Percentiles rank a stretch among this genome's conserved stretches.
phyloP scores from a whole-genome alignment of 2,888 invertebrate species.

The Frankliniella intonsa region DNA sequence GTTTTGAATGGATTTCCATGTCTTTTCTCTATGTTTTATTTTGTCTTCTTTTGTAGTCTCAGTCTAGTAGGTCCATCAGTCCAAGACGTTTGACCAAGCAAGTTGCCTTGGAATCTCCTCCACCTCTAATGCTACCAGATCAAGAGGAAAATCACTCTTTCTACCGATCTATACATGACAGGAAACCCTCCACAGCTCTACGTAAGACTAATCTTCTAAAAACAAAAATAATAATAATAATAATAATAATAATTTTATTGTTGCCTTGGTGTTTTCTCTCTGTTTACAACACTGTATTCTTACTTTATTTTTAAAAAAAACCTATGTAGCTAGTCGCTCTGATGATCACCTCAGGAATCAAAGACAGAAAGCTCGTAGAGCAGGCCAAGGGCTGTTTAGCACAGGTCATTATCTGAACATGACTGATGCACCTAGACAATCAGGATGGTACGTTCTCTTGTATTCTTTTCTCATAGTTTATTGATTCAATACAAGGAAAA shows the following conservation, averaged over 20 bases:
- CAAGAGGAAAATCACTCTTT: constrained; percentile 37
- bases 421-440: constrained; percentile 44
- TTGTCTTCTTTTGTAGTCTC: neutral
- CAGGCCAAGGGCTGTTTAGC: constrained; percentile 48
- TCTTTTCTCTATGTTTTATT: neutral
- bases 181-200: constrained; percentile 34
- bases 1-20: neutral
- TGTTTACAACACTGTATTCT: neutral
- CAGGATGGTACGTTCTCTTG: constrained; percentile 47
- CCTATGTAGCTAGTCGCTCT: neutral
- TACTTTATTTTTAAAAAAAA: neutral
- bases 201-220: constrained; percentile 22
- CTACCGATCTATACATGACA: constrained; percentile 18
- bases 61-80: constrained; percentile 53
- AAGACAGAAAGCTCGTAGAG: constrained; percentile 53
- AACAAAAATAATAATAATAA: too few species aligned
- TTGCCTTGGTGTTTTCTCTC: neutral
- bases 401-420: constrained; percentile 51
- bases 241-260: neutral
- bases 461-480: constrained; percentile 38
- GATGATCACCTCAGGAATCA: constrained; percentile 48
- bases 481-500: constrained; percentile 33
- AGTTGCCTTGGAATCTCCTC: constrained; percentile 63
- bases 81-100: constrained; percentile 65
- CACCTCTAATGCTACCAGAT: constrained; percentile 45